These are phyloP conservation scores for Heliconius sara DNA, from an alignment of 2,888 invertebrate genomes.

Conservation along the genomic window DNA sequence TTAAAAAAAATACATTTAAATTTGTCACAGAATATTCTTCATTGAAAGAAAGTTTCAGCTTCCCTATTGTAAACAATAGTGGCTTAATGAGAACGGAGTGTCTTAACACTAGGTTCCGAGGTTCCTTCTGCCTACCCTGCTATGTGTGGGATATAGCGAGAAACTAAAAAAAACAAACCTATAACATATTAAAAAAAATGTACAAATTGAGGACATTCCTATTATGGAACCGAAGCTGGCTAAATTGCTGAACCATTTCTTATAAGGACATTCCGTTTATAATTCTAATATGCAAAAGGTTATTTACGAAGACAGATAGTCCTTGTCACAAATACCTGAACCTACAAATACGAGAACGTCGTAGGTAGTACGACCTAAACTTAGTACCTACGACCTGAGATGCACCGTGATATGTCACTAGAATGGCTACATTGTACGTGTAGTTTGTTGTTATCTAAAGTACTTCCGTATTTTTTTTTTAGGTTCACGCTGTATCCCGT, in stretches of 20 bases:
- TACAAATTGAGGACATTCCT: neutral
- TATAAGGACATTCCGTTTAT: constrained; percentile 39
- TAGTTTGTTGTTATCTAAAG: constrained; percentile 44
- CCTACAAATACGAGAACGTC: constrained; percentile 37
- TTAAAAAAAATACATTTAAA: neutral
- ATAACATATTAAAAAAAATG: too few relatives aligned
- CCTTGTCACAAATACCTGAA: constrained; percentile 66
- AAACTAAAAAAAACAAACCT: too few relatives aligned
- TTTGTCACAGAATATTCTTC: neutral
- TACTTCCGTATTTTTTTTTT: constrained; percentile 10
- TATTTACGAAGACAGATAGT: constrained; percentile 52
- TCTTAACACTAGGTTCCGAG: too few relatives aligned
- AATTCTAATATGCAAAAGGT: constrained; percentile 45
- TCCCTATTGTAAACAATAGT: neutral
- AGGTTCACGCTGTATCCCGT: neutral
- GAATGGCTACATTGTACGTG: constrained; percentile 43
- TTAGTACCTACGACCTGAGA: constrained; percentile 43
- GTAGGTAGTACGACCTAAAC: constrained; percentile 52
- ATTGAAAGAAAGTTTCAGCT: neutral
- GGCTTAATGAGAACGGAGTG: too few relatives aligned
- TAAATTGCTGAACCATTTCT: constrained; percentile 26
- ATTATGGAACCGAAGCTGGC: neutral
- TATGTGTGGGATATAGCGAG: too few relatives aligned
- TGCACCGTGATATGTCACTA: constrained; percentile 73
- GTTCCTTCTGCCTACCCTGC: too few relatives aligned